Base-by-base conservation (phyloP, 2,797 vertebrate species). In the Smutsia gigantea region DNA sequence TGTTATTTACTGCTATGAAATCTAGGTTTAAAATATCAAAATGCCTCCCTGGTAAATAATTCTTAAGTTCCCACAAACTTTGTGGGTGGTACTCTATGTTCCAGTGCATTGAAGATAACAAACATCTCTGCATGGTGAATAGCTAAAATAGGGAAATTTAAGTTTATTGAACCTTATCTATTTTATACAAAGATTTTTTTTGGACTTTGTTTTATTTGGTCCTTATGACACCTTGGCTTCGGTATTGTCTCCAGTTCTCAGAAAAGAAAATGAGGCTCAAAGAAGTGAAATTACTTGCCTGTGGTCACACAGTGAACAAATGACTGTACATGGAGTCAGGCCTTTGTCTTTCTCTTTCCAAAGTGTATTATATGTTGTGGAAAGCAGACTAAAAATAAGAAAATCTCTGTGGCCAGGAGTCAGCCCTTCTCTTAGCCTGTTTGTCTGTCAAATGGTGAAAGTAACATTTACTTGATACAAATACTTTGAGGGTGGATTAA, bases 21-120 rank as follows among this genome's bases (percentile, higher is more conserved):
- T 94, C 59, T 53, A 49, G 51, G 11, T 93, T 93, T 94, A 90
- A 97, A 53, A 90, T 94, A 94, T 97, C 71, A 61, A 95, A 97
- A 19, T 46, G 31, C 2, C 23, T 87, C 57, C 27, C 55, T 94
- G 29, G 49, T 90, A 87, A 96, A 94, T 64, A 94, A 87, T 86
- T 95, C 49, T 90, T 49, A 49, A 46, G 27, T 93, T 94, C 87
- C 19, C 59, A 72, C 39, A 87, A 82, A 87, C 29, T 66, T 88
- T 77, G n/a, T 87, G 74, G 83, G 29, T 71, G 57, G 29, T 27
- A 31, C 39, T 92, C 0, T 88, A 6, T 89, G 86, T 93, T 34
- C 39, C 6, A 34, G 7, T 59, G 13, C 29, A 37, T 5, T 34
- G 29, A 81, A 77, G 49, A 79, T 9, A 94, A 85, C 15, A 46